These are phyloP conservation scores for Brachionus koreanus DNA, from an alignment of 1,140 invertebrate genomes.

Conservation along the genomic window DNA sequence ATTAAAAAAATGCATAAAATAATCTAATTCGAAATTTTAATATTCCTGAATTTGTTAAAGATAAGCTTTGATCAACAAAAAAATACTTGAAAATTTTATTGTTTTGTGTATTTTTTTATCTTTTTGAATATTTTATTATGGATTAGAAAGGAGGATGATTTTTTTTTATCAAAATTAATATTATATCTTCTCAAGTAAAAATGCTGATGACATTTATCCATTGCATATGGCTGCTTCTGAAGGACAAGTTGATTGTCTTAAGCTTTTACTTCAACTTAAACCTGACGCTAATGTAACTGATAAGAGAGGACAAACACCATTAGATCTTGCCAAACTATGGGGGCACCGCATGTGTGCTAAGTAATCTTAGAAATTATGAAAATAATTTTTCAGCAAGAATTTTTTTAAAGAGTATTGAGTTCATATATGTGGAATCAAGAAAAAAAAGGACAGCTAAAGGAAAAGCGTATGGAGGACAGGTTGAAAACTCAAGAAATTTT, in stretches of 20 bases:
- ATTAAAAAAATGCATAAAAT: too few relatives aligned
- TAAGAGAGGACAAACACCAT: conserved; percentile 53
- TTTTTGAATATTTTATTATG: background rate
- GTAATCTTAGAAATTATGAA: conserved; percentile 45
- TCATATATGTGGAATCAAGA: conserved; percentile 34
- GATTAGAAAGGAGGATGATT: background rate
- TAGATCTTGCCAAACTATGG: conserved; percentile 58
- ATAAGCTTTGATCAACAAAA: background rate
- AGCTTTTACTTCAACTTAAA: conserved; percentile 53
- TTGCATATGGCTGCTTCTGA: conserved; percentile 57
- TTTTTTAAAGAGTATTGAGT: conserved; percentile 43
- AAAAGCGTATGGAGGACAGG: conserved; percentile 9
- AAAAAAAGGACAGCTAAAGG: conserved; percentile 44
- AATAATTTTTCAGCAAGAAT: conserved; percentile 37
- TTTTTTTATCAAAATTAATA: too few relatives aligned
- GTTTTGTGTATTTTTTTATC: too few relatives aligned
- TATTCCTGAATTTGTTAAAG: background rate
- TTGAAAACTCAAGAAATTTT: conserved; percentile 41
- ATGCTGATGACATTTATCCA: conserved; percentile 58
- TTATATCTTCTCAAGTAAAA: conserved; percentile 48
- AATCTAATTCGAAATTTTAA: too few relatives aligned
- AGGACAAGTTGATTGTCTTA: conserved; percentile 57
- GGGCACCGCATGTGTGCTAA: conserved; percentile 58
- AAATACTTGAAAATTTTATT: background rate
- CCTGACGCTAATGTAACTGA: conserved; percentile 53